phyloP scores from a whole-genome alignment of 1,140 invertebrate species.

The Lanistes nyassanus region DNA sequence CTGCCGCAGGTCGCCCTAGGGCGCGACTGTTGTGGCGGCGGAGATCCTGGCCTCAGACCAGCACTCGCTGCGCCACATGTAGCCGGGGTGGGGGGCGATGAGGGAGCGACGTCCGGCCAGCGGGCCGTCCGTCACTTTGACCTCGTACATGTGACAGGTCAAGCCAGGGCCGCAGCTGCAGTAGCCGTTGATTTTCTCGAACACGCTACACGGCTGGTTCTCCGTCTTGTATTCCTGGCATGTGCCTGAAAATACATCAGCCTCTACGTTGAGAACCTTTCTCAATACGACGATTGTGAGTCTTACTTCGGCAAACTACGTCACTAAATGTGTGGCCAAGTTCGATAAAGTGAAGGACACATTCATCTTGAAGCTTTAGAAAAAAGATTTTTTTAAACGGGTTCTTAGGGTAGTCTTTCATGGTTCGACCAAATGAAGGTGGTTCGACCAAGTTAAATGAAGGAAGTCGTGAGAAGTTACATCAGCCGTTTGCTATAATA shows the following conservation, averaged over 20 bases:
- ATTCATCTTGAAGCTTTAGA: background rate
- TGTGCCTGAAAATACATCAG: background rate
- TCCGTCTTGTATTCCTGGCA: slow-evolving; percentile 20
- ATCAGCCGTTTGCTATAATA: too few relatives aligned
- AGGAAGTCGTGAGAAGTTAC: too few relatives aligned
- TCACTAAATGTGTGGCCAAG: background rate
- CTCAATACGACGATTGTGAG: too few relatives aligned
- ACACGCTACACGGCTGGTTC: slow-evolving; percentile 1
- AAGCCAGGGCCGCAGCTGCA: slow-evolving; percentile 21
- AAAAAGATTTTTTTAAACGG: background rate
- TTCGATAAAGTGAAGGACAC: background rate
- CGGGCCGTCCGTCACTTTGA: background rate
- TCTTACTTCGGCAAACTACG: too few relatives aligned
- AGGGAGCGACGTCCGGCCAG: background rate
- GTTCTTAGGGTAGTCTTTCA: too few relatives aligned
- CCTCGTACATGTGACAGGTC: background rate
- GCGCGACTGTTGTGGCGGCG: too few relatives aligned
- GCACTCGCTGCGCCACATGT: slow-evolving; percentile 16
- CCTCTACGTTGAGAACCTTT: background rate
- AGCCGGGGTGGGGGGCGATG: slow-evolving; percentile 16
- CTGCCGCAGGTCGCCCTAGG: too few relatives aligned
- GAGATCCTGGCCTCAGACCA: background rate
- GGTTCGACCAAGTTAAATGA: too few relatives aligned
- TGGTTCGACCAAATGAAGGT: too few relatives aligned
- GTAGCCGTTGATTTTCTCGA: slow-evolving; percentile 22